Conservation (phyloP, 2,888 invertebrate species). For the Abrostola triplasia region DNA sequence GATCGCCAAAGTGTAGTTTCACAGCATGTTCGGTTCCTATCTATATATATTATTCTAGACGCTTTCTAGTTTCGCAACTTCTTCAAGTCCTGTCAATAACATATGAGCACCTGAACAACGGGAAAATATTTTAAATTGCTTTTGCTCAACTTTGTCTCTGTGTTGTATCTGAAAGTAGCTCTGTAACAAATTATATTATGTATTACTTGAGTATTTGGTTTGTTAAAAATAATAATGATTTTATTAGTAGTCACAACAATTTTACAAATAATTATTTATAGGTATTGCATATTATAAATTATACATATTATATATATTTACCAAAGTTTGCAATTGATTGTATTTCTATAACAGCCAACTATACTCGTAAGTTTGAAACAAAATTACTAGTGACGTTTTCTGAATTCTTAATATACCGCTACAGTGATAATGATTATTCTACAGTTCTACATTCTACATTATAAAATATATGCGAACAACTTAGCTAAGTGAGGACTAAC, state of each 20-base stretch:
- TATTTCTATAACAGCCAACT: too few species aligned
- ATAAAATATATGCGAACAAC: too few species aligned
- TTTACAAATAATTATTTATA: too few species aligned
- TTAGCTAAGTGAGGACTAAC: not conserved
- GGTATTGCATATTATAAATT: too few species aligned
- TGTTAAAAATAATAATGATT: slow-evolving; percentile 6
- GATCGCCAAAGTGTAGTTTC: slow-evolving; percentile 19
- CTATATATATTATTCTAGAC: slow-evolving; percentile 17
- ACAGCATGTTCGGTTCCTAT: slow-evolving; percentile 26
- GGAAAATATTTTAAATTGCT: slow-evolving; percentile 42
- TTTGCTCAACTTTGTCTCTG: slow-evolving; percentile 44
- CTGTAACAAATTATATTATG: slow-evolving; percentile 12
- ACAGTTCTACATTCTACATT: too few species aligned
- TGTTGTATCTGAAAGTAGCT: slow-evolving; percentile 30
- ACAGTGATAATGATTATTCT: too few species aligned
- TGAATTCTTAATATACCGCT: too few species aligned
- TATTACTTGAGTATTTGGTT: slow-evolving; percentile 13
- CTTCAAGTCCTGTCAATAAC: slow-evolving; percentile 43
- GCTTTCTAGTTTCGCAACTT: slow-evolving; percentile 32
- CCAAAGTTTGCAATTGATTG: too few species aligned
- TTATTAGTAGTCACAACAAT: too few species aligned
- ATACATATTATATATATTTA: too few species aligned
- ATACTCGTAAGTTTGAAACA: not conserved
- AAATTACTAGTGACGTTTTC: not conserved
- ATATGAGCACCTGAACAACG: slow-evolving; percentile 42